These are phyloP conservation scores for Xenus cinereus DNA, from an alignment of 2,113 vertebrate species.

Conservation along the genomic window DNA sequence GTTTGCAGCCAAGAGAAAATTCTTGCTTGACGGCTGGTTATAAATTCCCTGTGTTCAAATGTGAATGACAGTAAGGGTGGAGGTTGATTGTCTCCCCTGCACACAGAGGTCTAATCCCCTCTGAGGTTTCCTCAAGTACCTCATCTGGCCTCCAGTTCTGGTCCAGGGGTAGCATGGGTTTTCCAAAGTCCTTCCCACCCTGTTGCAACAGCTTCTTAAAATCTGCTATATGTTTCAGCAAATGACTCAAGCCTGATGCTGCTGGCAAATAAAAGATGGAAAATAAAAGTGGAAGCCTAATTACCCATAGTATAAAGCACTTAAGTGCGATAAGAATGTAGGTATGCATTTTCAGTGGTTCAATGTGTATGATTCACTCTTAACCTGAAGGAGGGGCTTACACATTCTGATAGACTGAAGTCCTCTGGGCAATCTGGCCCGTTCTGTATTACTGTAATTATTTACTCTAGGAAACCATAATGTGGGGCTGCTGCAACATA, in stretches of 20 bases:
- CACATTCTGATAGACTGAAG: fast-evolving
- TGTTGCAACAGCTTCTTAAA: neutral
- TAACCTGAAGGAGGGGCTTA: neutral
- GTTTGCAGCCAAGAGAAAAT: neutral
- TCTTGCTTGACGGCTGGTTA: neutral
- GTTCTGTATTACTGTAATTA: neutral
- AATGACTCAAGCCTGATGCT: neutral
- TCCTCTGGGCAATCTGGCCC: neutral
- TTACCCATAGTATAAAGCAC: neutral
- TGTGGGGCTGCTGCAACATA: neutral
- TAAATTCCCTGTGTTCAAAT: neutral
- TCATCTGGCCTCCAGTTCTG: neutral
- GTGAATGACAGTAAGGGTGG: neutral
- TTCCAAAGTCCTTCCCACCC: neutral
- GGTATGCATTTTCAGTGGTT: neutral
- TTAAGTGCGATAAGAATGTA: neutral
- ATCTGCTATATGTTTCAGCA: neutral
- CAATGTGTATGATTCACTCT: neutral
- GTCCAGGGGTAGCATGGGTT: fast-evolving
- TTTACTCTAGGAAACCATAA: neutral
- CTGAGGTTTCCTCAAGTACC: neutral
- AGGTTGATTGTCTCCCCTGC: neutral
- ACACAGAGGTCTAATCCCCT: neutral
- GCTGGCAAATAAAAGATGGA: neutral
- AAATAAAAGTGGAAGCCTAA: neutral